Percentiles rank a stretch among this genome's conserved stretches.
Conservation (phyloP, 1,140 invertebrate genomes). For the Monochamus saltuarius region DNA sequence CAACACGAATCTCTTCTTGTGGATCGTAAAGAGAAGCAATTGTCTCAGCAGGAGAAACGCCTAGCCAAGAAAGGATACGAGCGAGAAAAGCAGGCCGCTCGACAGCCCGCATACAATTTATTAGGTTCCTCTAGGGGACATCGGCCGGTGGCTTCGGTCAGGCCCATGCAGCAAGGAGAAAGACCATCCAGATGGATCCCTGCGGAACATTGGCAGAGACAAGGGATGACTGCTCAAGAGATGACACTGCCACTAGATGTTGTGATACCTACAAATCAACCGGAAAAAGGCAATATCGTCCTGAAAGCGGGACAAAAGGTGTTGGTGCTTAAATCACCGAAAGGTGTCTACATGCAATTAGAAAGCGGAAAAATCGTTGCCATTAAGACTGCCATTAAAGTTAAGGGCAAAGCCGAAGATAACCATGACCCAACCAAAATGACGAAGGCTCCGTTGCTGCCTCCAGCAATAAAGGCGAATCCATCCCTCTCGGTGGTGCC, state of each 20-base stretch:
- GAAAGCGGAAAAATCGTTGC: constrained; percentile 96
- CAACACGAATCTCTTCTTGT: constrained; percentile 95
- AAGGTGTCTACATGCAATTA: constrained; percentile 93
- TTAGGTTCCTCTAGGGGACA: constrained; percentile 58
- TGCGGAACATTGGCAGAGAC: constrained; percentile 83
- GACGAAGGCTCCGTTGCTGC: constrained; percentile 30
- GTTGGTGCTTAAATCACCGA: constrained; percentile 90
- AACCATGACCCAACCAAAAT: constrained; percentile 40
- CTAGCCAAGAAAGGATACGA: constrained; percentile 93
- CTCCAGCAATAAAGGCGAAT: constrained; percentile 62
- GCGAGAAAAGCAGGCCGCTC: constrained; percentile 85
- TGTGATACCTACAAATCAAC: constrained; percentile 87
- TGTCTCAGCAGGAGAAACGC: constrained; percentile 92
- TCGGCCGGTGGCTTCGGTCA: constrained; percentile 57
- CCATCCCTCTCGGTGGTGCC: constrained; percentile 68
- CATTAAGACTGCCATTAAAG: constrained; percentile 78
- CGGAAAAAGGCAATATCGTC: constrained; percentile 81
- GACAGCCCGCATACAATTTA: constrained; percentile 61
- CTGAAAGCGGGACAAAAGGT: constrained; percentile 91
- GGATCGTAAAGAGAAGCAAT: constrained; percentile 92
- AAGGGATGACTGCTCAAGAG: constrained; percentile 92
- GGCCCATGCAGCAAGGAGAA: constrained; percentile 36
- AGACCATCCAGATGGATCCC: constrained; percentile 68
- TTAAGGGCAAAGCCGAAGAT: constrained; percentile 62
- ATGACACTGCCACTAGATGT: constrained; percentile 92